phyloP scores from a whole-genome alignment of 2,888 invertebrate genomes.

The Zonitis immaculata region DNA sequence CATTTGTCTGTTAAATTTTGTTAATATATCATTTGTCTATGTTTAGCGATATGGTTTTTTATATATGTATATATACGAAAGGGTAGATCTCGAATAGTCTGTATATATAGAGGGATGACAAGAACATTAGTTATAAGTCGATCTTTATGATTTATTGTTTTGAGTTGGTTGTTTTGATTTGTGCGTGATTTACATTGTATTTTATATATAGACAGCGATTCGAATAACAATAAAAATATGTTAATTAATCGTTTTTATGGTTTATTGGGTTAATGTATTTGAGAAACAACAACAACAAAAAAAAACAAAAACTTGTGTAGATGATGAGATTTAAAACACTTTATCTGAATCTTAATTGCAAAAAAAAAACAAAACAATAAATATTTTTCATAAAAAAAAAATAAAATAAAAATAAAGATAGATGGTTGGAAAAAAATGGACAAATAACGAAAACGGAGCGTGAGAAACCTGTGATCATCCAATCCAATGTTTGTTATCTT shows the following conservation, averaged over 20 bases:
- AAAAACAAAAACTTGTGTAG: conserved; percentile 28
- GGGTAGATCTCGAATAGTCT: conserved; percentile 36
- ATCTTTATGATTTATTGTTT: conserved; percentile 12
- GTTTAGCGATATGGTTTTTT: conserved; percentile 26
- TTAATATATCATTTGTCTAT: conserved; percentile 38
- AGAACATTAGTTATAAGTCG: conserved; percentile 28
- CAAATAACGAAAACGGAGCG: conserved; percentile 33
- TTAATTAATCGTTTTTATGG: conserved; percentile 16
- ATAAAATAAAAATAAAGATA: not conserved
- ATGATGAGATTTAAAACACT: conserved; percentile 35
- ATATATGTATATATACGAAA: no score
- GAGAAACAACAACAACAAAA: no score
- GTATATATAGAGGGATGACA: conserved; percentile 37
- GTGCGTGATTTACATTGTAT: not conserved
- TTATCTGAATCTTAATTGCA: conserved; percentile 42
- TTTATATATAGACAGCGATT: not conserved
- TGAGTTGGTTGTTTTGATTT: conserved; percentile 1
- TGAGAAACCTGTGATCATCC: conserved; percentile 43
- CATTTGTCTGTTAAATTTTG: conserved; percentile 35
- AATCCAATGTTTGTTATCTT: conserved; percentile 40
- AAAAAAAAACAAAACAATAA: conserved; percentile 37
- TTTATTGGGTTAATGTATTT: conserved; percentile 4
- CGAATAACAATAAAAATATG: conserved; percentile 1
- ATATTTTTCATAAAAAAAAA: not conserved
- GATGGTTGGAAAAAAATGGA: conserved; percentile 28